A percentile compares a stretch with the other conserved stretches of the same genome.
phyloP scores from a whole-genome alignment of 1,140 invertebrate genomes.

The Zophobas morio region DNA sequence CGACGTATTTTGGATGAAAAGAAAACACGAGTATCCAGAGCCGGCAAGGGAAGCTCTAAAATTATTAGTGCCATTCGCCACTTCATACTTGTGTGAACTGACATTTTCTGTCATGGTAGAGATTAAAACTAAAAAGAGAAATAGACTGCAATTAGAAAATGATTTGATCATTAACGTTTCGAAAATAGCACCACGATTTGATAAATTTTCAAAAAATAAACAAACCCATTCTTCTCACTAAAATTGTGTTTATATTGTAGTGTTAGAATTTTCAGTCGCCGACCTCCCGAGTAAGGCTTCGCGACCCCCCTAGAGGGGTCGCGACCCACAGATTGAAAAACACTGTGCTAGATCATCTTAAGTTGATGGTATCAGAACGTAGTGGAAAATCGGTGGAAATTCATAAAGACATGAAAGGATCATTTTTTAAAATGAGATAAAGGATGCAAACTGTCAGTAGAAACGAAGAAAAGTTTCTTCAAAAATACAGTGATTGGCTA shows the following conservation, averaged over 20 bases:
- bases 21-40: too few species aligned
- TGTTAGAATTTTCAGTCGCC: background rate
- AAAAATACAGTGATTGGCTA: too few species aligned
- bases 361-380: too few species aligned
- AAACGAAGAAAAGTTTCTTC: too few species aligned
- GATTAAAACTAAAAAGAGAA: background rate
- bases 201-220: background rate
- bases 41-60: constrained; percentile 56
- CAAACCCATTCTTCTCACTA: background rate
- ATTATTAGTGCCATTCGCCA: constrained; percentile 54
- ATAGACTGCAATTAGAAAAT: background rate
- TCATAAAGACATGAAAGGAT: too few species aligned
- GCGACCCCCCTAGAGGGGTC: background rate
- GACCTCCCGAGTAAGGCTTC: background rate
- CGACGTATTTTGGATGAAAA: background rate
- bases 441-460: too few species aligned
- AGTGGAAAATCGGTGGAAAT: too few species aligned
- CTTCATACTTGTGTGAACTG: constrained; percentile 45
- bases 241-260: background rate
- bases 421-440: too few species aligned
- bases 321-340: constrained; percentile 3
- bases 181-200: background rate
- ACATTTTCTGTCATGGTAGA: constrained; percentile 20
- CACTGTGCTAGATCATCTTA: background rate
- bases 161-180: background rate